Base-by-base conservation (phyloP, 2,113 vertebrate genomes). In the Dryoscopus gambensis region DNA sequence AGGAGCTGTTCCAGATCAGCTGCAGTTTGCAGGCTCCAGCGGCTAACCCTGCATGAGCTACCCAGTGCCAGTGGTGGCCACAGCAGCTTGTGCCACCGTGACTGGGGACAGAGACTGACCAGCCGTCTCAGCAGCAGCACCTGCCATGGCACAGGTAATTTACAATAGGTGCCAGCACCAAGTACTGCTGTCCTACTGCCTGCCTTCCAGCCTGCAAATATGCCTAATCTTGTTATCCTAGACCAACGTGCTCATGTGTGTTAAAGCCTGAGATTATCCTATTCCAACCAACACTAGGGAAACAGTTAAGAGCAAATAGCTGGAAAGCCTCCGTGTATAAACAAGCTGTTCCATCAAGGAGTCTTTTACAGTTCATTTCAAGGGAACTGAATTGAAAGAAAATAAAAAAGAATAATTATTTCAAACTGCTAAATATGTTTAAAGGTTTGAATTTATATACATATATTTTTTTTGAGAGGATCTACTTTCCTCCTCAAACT, bases 211-310 rank as follows among this genome's bases (percentile, higher is more conserved):
- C 60, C 86, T 68, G 52, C 56, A 87, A 87, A 74, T 60, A 75
- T 22, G 52, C 50, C 60, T 95, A 79, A 95, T 95, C 91, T 63
- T 88, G 86, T 96, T 96, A 95, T 59, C 73, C 94, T 73, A 78
- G 64, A 71, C 88, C 93, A 93, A 93, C 68, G 4, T 8, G 42
- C 89, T 75, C 92, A 91, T 53, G 59, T 94, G 76, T 94, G 91
- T 84, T 84, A 81, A 92, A 95, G 42, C 76, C 94, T 86, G 83
- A 92, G 95, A 89, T 94, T 87, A 95, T 95, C 93, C 77, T 84
- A 42, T 92, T 92, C 80, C 81, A 71, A 31, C 47, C 69, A 35
- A 78, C 25, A 3, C 87, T 91, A 8, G 28, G 65, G 94, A 94
- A 92, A 57, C 44, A 73, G 89, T 95, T 93, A 87, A 93, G 69